Evolutionary conservation across 2,113 vertebrate genomes (phyloP).

Genomic region (Sander vitreus): DNA sequence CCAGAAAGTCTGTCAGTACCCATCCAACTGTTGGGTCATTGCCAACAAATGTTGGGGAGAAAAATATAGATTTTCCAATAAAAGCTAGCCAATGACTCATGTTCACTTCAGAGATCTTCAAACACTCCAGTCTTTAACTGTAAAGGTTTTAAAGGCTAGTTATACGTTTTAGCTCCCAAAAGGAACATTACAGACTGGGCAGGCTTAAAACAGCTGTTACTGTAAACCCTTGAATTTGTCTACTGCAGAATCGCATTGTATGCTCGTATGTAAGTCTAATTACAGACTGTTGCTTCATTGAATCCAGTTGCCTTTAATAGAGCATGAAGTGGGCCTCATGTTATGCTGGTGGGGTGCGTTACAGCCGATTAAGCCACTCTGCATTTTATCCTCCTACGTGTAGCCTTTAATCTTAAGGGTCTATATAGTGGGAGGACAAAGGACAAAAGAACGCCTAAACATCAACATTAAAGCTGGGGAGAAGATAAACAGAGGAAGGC

Average conservation of each 20-base stretch:
- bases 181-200: slow-evolving; percentile 51
- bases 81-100: slow-evolving; percentile 54
- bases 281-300: slow-evolving; percentile 76
- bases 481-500: slow-evolving; percentile 8
- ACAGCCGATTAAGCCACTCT: slow-evolving; percentile 71
- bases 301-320: slow-evolving; percentile 82
- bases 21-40: slow-evolving; percentile 28
- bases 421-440: slow-evolving; percentile 48
- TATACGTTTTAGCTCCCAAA: slow-evolving; percentile 58
- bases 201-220: slow-evolving; percentile 40
- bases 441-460: slow-evolving; percentile 47
- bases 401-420: slow-evolving; percentile 75
- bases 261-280: slow-evolving; percentile 71
- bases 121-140: slow-evolving; percentile 51
- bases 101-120: slow-evolving; percentile 53
- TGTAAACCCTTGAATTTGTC: slow-evolving; percentile 64
- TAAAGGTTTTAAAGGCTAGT: slow-evolving; percentile 52
- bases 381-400: slow-evolving; percentile 76
- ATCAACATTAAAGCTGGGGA: slow-evolving; percentile 33
- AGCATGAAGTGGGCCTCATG: slow-evolving; percentile 79
- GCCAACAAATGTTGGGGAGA: slow-evolving; percentile 55
- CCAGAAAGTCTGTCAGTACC: slow-evolving; percentile 19
- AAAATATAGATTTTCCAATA: slow-evolving; percentile 66
- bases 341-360: slow-evolving; percentile 74
- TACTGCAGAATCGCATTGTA: slow-evolving; percentile 52